These are phyloP conservation scores for Acrossocheilus fasciatus DNA, from an alignment of 2,797 vertebrate species.

Conservation along the genomic window DNA sequence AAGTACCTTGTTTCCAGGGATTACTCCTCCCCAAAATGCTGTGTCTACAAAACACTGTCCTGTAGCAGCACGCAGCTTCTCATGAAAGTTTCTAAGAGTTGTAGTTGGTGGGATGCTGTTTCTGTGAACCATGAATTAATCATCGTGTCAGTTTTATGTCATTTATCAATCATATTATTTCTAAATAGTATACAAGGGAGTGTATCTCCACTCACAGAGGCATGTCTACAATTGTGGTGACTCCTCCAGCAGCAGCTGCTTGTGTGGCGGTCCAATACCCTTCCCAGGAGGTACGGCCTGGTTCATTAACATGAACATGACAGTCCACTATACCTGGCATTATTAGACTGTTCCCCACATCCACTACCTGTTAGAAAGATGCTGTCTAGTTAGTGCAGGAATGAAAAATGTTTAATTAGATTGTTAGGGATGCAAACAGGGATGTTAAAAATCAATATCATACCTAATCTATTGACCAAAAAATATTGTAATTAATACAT, in stretches of 20 bases:
- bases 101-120: constrained; percentile 85
- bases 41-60: constrained; percentile 85
- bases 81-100: constrained; percentile 75
- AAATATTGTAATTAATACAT: background rate
- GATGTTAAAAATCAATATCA: background rate
- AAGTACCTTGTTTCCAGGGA: constrained; percentile 83
- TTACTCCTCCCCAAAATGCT: constrained; percentile 86
- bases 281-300: constrained; percentile 82
- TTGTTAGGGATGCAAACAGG: background rate
- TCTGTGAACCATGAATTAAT: constrained; percentile 64
- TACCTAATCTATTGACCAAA: background rate
- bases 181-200: background rate
- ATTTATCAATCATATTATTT: background rate
- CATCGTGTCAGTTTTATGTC: background rate
- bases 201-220: constrained; percentile 75
- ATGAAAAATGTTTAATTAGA: background rate
- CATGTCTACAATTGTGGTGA: constrained; percentile 88
- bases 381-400: background rate
- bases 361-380: constrained; percentile 74
- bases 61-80: constrained; percentile 75
- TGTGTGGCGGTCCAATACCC: constrained; percentile 82
- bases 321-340: constrained; percentile 85
- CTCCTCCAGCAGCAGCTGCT: constrained; percentile 85
- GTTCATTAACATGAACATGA: constrained; percentile 86
- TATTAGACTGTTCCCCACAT: constrained; percentile 81